Conservation (phyloP, 2,113 vertebrate species). For the Mohoua ochrocephala region DNA sequence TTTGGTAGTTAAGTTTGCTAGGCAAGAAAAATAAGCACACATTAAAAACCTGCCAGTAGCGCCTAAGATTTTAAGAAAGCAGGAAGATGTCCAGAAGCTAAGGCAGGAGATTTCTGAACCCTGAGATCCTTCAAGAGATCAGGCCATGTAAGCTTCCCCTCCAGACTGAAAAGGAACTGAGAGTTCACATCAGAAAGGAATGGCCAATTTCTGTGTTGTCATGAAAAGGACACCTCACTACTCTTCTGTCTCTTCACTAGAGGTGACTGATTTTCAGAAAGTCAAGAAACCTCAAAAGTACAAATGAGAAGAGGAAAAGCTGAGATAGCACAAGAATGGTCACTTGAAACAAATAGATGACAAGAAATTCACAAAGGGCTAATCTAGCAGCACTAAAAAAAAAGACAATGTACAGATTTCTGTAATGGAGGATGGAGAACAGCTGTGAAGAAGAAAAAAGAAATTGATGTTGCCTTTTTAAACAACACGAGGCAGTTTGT, state of each 20-base stretch:
- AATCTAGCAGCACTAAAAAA: background rate
- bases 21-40: background rate
- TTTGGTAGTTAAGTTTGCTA: background rate
- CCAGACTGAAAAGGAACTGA: background rate
- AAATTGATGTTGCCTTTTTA: background rate
- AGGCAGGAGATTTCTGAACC: background rate
- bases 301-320: background rate
- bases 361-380: background rate
- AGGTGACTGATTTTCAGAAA: background rate
- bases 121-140: background rate
- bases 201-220: fast-evolving
- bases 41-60: background rate
- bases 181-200: background rate
- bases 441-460: background rate
- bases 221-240: background rate
- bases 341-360: background rate
- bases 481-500: background rate
- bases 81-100: background rate
- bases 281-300: background rate
- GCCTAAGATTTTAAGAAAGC: background rate
- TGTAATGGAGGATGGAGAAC: background rate
- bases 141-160: background rate
- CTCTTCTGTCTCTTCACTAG: background rate
- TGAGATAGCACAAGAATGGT: background rate
- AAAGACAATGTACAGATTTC: background rate